phyloP scores from a whole-genome alignment of 2,113 vertebrate species.

The Zeus faber region DNA sequence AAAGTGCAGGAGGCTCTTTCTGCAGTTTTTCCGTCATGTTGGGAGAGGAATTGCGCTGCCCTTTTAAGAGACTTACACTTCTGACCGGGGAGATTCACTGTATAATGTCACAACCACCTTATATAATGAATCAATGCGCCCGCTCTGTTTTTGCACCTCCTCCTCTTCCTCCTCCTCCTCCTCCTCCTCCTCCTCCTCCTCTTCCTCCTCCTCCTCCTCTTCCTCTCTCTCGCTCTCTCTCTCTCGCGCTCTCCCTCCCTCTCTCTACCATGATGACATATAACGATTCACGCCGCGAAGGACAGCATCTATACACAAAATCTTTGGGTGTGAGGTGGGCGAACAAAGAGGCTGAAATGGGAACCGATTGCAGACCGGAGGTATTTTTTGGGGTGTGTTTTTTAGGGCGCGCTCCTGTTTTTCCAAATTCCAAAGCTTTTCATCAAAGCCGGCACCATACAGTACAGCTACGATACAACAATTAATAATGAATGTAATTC shows the following conservation, averaged over 20 bases:
- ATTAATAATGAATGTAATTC: no score
- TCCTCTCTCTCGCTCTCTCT: conserved; percentile 1
- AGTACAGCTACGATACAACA: no score
- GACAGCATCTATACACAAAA: conserved; percentile 18
- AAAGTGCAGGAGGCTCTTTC: no score
- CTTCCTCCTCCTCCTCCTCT: conserved; percentile 23
- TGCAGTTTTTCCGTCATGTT: conserved; percentile 25
- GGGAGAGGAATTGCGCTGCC: conserved; percentile 51
- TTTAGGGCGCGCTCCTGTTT: no score
- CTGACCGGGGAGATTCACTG: conserved; percentile 37
- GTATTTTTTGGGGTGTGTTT: neutral
- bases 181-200: no score
- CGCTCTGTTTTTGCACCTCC: conserved; percentile 43
- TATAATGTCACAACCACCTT: conserved; percentile 61
- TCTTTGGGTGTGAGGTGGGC: conserved; percentile 13
- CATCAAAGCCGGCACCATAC: no score
- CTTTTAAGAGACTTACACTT: conserved; percentile 59
- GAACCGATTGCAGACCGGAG: no score
- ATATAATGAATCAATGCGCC: conserved; percentile 59
- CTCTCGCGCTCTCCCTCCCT: conserved; percentile 20
- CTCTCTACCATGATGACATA: conserved; percentile 58
- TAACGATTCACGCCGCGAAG: conserved; percentile 50
- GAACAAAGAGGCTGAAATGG: no score
- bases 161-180: conserved; percentile 22
- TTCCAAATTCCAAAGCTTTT: no score